A percentile compares a stretch with the other conserved stretches of the same genome.
Conservation (phyloP, 2,113 vertebrate genomes). For the Euleptes europaea region DNA sequence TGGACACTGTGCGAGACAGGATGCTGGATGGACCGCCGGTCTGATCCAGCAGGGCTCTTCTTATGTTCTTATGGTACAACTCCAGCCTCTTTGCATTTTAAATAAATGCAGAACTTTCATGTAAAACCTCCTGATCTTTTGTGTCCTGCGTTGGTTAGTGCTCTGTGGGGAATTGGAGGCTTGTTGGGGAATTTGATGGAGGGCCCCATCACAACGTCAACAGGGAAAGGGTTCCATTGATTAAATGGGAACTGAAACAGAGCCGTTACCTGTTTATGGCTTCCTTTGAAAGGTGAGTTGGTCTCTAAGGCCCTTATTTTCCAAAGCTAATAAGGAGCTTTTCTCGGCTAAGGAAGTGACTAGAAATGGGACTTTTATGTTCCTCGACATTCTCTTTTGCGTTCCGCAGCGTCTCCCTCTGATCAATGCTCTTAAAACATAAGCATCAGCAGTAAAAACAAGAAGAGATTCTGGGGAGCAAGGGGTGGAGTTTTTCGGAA, state of each 20-base stretch:
- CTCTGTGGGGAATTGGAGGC: not conserved
- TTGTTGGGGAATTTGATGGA: not conserved
- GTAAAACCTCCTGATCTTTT: not conserved
- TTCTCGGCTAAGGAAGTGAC: not conserved
- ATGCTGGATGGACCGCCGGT: no score
- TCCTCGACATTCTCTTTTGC: not conserved
- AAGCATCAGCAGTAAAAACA: slow-evolving; percentile 15
- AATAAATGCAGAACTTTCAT: not conserved
- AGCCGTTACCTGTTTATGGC: not conserved
- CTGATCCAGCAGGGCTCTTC: no score
- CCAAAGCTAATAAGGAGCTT: slow-evolving; percentile 12
- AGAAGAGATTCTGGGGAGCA: not conserved
- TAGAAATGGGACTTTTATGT: not conserved
- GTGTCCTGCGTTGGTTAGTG: not conserved
- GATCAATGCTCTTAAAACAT: not conserved
- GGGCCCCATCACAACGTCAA: not conserved
- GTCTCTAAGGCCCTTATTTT: not conserved
- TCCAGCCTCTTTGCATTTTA: not conserved
- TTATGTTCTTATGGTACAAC: no score
- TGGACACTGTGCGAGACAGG: no score
- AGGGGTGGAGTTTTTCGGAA: not conserved
- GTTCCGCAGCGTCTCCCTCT: not conserved
- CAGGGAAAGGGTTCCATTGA: not conserved
- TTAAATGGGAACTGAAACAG: not conserved
- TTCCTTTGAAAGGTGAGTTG: slow-evolving; percentile 27